These are phyloP conservation scores for Akabosia matsudoensis DNA, from an alignment of 1,140 invertebrate species.

Conservation along the genomic window DNA sequence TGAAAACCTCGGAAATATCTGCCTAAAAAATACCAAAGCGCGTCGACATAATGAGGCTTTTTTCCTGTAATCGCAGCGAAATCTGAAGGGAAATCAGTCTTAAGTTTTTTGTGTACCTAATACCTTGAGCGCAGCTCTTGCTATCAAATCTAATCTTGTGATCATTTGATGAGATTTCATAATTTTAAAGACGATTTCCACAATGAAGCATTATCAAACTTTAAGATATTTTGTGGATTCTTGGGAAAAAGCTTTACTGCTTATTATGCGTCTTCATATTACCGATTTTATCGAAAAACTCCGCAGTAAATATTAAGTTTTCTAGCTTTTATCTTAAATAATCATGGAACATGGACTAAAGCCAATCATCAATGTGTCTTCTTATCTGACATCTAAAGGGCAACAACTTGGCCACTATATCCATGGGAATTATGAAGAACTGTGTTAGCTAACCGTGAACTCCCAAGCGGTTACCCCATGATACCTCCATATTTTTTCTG, in stretches of 20 bases:
- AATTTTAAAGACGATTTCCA: neutral
- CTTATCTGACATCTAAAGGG: no score
- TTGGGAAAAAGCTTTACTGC: neutral
- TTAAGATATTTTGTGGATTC: neutral
- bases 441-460: no score
- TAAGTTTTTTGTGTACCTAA: constrained; percentile 7
- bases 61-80: neutral
- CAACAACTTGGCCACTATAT: no score
- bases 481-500: no score
- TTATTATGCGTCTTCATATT: neutral
- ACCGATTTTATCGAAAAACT: neutral
- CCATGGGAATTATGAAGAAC: no score
- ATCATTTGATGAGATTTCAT: constrained; percentile 5
- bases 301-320: neutral
- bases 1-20: no score
- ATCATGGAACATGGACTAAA: neutral
- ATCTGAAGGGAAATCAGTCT: constrained; percentile 13
- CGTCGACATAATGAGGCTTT: constrained; percentile 11
- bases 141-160: neutral
- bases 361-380: constrained; percentile 1
- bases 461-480: no score
- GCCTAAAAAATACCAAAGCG: no score
- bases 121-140: neutral
- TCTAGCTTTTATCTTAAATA: neutral
- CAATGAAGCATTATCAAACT: neutral